These are phyloP conservation scores for Liasis olivaceus DNA, from an alignment of 2,797 vertebrate genomes.

Conservation along the genomic window DNA sequence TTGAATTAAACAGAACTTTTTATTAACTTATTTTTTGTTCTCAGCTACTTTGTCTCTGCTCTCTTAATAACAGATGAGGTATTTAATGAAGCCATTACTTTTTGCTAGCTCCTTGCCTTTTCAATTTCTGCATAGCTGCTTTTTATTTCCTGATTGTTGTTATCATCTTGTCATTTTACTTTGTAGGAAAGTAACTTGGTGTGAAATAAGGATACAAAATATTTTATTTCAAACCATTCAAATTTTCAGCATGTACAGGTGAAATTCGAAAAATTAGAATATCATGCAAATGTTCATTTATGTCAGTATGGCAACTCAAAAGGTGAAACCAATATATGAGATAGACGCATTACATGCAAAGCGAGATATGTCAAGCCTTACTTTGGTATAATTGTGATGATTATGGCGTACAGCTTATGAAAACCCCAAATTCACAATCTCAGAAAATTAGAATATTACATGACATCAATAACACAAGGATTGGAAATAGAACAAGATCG, in stretches of 20 bases:
- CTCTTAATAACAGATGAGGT: constrained; percentile 43
- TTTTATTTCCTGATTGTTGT: constrained; percentile 4
- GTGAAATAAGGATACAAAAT: background rate
- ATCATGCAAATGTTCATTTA: too few relatives aligned
- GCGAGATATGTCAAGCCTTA: too few relatives aligned
- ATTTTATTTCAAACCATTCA: background rate
- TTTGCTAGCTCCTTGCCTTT: constrained; percentile 53
- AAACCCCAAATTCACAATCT: too few relatives aligned
- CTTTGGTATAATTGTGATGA: too few relatives aligned
- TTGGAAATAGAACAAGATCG: too few relatives aligned
- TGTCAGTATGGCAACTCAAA: too few relatives aligned
- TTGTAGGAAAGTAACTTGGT: background rate
- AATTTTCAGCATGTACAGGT: background rate
- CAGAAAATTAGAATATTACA: too few relatives aligned
- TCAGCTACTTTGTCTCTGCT: constrained; percentile 24
- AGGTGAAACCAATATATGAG: too few relatives aligned
- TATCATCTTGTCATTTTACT: constrained; percentile 31
- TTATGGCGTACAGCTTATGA: too few relatives aligned
- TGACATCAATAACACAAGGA: too few relatives aligned
- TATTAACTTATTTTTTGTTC: constrained; percentile 52
- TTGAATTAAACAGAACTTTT: constrained; percentile 48
- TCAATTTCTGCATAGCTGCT: constrained; percentile 33
- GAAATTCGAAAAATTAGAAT: too few relatives aligned
- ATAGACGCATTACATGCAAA: too few relatives aligned
- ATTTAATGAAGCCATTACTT: constrained; percentile 15